Evolutionary conservation across 2,797 vertebrate genomes (phyloP).

Genomic region (Rhinella marina): DNA sequence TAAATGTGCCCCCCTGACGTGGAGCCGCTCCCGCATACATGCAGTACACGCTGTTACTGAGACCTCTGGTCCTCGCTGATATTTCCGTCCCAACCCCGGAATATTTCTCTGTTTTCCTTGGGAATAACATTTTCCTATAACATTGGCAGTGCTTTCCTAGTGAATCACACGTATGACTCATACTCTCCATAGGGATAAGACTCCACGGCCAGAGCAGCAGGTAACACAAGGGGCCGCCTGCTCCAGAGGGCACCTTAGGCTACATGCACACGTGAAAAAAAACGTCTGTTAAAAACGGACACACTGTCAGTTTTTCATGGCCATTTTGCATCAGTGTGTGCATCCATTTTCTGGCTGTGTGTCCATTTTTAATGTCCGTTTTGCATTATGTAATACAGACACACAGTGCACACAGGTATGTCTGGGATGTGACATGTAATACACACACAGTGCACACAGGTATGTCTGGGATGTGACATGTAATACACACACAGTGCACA

Average conservation of each 20-base stretch:
- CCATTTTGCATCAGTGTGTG: too few relatives aligned
- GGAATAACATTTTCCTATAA: constrained; percentile 52
- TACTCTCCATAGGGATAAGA: constrained; percentile 12
- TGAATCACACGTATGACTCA: constrained; percentile 50
- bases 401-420: too few relatives aligned
- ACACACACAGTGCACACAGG: too few relatives aligned
- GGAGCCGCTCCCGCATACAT: background rate
- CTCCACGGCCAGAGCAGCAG: background rate
- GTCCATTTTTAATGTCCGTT: too few relatives aligned
- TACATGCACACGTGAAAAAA: too few relatives aligned
- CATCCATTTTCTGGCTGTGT: too few relatives aligned
- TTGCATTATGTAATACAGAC: too few relatives aligned
- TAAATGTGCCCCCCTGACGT: background rate
- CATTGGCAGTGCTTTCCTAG: constrained; percentile 5
- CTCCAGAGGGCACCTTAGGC: background rate
- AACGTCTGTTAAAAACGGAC: too few relatives aligned
- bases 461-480: too few relatives aligned
- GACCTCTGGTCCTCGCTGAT: constrained; percentile 14
- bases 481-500: too few relatives aligned
- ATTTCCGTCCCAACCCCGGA: constrained; percentile 35
- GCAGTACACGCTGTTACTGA: constrained; percentile 5
- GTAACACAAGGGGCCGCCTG: constrained; percentile 13
- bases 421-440: too few relatives aligned
- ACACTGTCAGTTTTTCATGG: too few relatives aligned
- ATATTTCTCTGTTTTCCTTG: constrained; percentile 28